A percentile compares a stretch with the other conserved stretches of the same genome.
phyloP scores from a whole-genome alignment of 1,140 invertebrate species.

The Ostrea edulis region DNA sequence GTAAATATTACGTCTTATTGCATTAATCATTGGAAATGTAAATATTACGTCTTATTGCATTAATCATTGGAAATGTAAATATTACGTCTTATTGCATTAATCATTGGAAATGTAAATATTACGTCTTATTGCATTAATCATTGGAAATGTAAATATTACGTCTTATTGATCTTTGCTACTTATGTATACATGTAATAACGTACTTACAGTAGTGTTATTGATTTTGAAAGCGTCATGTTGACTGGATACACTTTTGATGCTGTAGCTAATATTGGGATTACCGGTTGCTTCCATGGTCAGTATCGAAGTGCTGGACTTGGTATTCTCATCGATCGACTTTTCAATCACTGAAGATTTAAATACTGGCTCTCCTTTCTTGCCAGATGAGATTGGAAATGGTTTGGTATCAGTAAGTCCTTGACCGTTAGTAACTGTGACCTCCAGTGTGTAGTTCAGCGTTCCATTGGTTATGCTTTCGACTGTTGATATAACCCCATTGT shows the following conservation, averaged over 20 bases:
- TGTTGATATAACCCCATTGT: constrained; percentile 35
- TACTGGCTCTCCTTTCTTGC: constrained; percentile 39
- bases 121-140: too few relatives aligned
- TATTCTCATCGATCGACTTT: constrained; percentile 23
- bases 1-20: too few relatives aligned
- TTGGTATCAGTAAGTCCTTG: constrained; percentile 43
- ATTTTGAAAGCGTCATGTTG: constrained; percentile 41
- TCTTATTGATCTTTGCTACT: too few relatives aligned
- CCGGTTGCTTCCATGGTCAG: constrained; percentile 39
- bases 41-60: too few relatives aligned
- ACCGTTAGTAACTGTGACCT: constrained; percentile 37
- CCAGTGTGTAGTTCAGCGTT: neutral
- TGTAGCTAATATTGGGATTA: constrained; percentile 32
- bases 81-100: too few relatives aligned
- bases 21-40: too few relatives aligned
- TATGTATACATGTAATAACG: neutral
- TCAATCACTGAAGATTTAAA: constrained; percentile 41
- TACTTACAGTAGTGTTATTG: constrained; percentile 47
- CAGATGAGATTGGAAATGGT: constrained; percentile 6
- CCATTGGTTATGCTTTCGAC: neutral
- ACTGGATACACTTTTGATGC: constrained; percentile 44
- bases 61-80: too few relatives aligned
- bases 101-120: too few relatives aligned
- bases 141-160: too few relatives aligned
- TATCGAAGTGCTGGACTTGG: neutral